These are phyloP conservation scores for Pachycephus smyrnensis DNA, from an alignment of 2,888 invertebrate genomes.

Conservation along the genomic window DNA sequence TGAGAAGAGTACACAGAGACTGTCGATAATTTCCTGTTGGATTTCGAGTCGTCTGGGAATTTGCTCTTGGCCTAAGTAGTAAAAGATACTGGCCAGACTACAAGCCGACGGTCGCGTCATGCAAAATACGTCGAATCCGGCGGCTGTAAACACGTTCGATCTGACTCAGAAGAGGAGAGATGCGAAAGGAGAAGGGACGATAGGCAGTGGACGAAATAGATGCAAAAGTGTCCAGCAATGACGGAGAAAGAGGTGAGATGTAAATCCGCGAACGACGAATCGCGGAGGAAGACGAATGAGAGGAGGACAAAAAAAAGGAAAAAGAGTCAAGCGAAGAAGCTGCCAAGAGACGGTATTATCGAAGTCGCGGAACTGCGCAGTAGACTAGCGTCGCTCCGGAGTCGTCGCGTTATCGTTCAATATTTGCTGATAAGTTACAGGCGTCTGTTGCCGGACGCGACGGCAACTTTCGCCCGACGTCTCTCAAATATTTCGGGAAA, in stretches of 20 bases:
- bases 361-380: slow-evolving; percentile 30
- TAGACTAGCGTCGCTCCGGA: slow-evolving; percentile 24
- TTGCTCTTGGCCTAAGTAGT: neutral
- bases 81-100: neutral
- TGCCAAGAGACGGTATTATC: slow-evolving; percentile 11
- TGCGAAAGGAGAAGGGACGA: neutral
- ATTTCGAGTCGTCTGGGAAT: neutral
- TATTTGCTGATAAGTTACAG: slow-evolving; percentile 34
- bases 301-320: neutral
- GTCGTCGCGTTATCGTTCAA: slow-evolving; percentile 37
- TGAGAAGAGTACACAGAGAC: too few species aligned
- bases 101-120: neutral
- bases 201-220: too few species aligned
- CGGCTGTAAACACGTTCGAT: neutral
- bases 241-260: too few species aligned
- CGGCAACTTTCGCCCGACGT: neutral
- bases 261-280: neutral
- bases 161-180: neutral
- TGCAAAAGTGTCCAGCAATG: too few species aligned
- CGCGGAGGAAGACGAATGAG: neutral
- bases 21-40: too few species aligned
- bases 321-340: neutral
- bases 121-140: neutral
- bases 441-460: neutral
- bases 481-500: too few species aligned